These are phyloP conservation scores for Dreissena polymorpha DNA, from an alignment of 1,140 invertebrate species.

Conservation along the genomic window DNA sequence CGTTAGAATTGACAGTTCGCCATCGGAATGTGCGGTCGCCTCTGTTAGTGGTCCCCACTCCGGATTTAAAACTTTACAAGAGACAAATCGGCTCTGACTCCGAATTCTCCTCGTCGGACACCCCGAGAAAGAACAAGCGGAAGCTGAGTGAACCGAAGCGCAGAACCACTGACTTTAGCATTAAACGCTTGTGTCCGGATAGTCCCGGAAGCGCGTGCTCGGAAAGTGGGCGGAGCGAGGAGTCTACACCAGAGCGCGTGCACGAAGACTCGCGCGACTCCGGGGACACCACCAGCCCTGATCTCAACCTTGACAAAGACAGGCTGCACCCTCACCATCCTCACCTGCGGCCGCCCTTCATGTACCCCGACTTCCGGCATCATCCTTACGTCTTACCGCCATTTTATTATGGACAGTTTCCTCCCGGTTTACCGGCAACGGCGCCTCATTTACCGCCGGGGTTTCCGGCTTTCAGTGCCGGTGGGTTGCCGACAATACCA, in stretches of 20 bases:
- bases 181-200: slow-evolving; percentile 74
- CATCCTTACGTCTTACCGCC: slow-evolving; percentile 73
- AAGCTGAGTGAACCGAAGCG: slow-evolving; percentile 87
- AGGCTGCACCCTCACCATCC: slow-evolving; percentile 60
- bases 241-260: slow-evolving; percentile 52
- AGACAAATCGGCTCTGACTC: slow-evolving; percentile 44
- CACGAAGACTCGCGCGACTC: slow-evolving; percentile 61
- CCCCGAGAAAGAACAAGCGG: slow-evolving; percentile 83
- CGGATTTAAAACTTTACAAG: slow-evolving; percentile 47
- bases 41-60: slow-evolving; percentile 44
- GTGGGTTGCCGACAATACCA: slow-evolving; percentile 18
- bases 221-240: slow-evolving; percentile 72
- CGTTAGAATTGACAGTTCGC: slow-evolving; percentile 37
- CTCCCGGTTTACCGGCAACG: slow-evolving; percentile 25
- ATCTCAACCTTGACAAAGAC: slow-evolving; percentile 53
- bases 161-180: slow-evolving; percentile 74
- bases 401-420: slow-evolving; percentile 53
- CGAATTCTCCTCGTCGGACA: slow-evolving; percentile 56
- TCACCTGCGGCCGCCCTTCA: slow-evolving; percentile 53
- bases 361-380: slow-evolving; percentile 62
- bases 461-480: slow-evolving; percentile 16
- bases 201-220: slow-evolving; percentile 74
- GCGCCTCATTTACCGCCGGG: slow-evolving; percentile 23
- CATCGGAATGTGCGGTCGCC: slow-evolving; percentile 33
- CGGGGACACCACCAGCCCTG: slow-evolving; percentile 58